phyloP scores from a whole-genome alignment of 1,140 invertebrate species.

The Magallana angulata region DNA sequence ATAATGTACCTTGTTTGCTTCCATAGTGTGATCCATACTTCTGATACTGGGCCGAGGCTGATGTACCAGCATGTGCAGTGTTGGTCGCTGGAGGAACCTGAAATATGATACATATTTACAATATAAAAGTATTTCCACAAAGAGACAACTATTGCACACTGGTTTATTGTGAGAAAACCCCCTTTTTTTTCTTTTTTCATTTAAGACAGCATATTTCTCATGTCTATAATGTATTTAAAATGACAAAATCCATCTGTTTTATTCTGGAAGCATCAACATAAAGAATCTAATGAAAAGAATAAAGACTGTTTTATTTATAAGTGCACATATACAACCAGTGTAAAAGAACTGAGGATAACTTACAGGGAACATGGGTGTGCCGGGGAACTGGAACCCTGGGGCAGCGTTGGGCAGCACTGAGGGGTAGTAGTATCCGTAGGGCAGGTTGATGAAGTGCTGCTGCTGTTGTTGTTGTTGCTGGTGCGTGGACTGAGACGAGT shows the following conservation, averaged over 20 bases:
- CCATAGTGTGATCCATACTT: conserved; percentile 78
- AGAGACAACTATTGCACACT: no score
- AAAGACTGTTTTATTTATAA: no score
- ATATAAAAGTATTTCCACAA: no score
- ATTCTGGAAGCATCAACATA: no score
- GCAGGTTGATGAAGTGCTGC: conserved; percentile 79
- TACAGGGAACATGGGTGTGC: conserved; percentile 80
- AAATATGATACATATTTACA: conserved; percentile 44
- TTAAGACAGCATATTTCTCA: no score
- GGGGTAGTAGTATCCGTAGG: conserved; percentile 87
- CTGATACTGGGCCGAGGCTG: conserved; percentile 78
- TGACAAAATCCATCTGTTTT: no score
- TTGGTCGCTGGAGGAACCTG: conserved; percentile 80
- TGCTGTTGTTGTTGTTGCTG: conserved; percentile 67
- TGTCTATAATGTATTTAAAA: no score
- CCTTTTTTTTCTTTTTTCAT: neutral
- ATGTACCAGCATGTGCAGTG: conserved; percentile 76
- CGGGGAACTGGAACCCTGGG: conserved; percentile 85
- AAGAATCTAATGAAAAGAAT: no score
- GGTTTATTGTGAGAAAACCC: neutral
- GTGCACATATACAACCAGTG: no score
- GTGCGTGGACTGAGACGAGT: conserved; percentile 83
- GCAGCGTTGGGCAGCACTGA: conserved; percentile 80
- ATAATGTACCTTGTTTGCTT: conserved; percentile 72
- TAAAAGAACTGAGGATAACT: conserved; percentile 44